A percentile compares a stretch with the other conserved stretches of the same genome.
Evolutionary conservation across 2,797 vertebrate species (phyloP).

Genomic region (Dromococcyx pavoninus): DNA sequence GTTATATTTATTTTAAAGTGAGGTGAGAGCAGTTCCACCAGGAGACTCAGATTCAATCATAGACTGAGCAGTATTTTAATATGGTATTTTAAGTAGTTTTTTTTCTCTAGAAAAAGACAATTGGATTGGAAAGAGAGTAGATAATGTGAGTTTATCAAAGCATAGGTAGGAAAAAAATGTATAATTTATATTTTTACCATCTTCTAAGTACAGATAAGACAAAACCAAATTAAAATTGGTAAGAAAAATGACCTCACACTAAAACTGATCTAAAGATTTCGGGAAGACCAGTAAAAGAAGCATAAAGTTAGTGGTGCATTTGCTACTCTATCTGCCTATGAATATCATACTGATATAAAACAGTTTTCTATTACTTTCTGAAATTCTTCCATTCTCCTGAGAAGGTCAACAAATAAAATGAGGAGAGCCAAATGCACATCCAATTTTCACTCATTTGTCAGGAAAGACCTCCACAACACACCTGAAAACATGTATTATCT

Average conservation of each 20-base stretch:
- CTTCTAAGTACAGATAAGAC: background rate
- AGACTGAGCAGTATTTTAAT: background rate
- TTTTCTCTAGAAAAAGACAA: background rate
- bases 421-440: background rate
- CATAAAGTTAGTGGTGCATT: background rate
- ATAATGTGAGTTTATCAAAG: background rate
- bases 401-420: background rate
- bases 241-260: background rate
- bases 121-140: background rate
- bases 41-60: background rate
- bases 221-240: background rate
- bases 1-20: background rate
- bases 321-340: background rate
- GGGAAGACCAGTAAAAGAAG: background rate
- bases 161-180: background rate
- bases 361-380: background rate
- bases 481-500: background rate
- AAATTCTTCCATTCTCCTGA: background rate
- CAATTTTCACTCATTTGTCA: background rate
- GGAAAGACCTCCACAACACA: background rate
- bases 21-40: background rate
- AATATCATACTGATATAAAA: background rate
- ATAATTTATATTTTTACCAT: background rate
- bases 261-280: background rate
- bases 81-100: background rate